phyloP scores from a whole-genome alignment of 1,140 invertebrate genomes.

The Manduca sexta region DNA sequence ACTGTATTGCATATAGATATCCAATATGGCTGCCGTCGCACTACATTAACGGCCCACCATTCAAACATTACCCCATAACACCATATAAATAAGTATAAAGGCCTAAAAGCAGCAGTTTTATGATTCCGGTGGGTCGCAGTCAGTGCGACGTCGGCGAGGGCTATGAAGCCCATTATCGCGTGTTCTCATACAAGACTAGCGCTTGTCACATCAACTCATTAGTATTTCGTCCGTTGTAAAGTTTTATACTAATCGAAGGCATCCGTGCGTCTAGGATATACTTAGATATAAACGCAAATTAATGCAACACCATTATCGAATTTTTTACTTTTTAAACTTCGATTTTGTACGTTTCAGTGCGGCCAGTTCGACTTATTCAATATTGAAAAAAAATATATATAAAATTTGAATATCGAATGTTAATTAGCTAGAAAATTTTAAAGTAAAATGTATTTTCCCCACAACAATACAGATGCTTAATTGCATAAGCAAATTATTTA shows the following conservation, averaged over 20 bases:
- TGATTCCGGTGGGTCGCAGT: too few relatives aligned
- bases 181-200: constrained; percentile 37
- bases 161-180: constrained; percentile 18
- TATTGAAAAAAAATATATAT: too few relatives aligned
- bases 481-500: neutral
- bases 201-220: constrained; percentile 36
- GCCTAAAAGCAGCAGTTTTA: too few relatives aligned
- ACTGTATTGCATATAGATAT: too few relatives aligned
- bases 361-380: neutral
- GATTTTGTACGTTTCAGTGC: constrained; percentile 18
- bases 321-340: constrained; percentile 22
- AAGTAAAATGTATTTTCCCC: too few relatives aligned
- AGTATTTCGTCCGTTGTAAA: constrained; percentile 51
- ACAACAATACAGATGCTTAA: too few relatives aligned
- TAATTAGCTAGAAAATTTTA: too few relatives aligned
- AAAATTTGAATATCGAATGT: too few relatives aligned
- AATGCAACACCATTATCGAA: constrained; percentile 28
- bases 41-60: too few relatives aligned
- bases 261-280: constrained; percentile 28
- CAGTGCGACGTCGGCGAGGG: constrained; percentile 1
- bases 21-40: too few relatives aligned
- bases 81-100: too few relatives aligned
- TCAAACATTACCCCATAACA: neutral
- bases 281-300: constrained; percentile 22
- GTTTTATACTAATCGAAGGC: constrained; percentile 35